Conservation (phyloP, 2,888 invertebrate genomes). For the Cacoxenus indagator region DNA sequence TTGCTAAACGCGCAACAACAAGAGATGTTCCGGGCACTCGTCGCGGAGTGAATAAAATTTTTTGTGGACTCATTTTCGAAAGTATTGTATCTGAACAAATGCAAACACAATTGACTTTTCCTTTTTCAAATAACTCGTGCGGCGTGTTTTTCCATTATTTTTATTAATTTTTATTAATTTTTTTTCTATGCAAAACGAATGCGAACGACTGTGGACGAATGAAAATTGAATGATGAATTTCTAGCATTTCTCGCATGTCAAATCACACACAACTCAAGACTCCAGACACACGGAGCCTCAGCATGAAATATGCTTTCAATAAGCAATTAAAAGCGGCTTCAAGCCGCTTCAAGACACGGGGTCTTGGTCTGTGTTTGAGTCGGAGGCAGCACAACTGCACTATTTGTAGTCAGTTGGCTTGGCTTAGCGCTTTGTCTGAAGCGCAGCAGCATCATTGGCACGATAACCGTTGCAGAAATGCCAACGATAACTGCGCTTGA, state of each 20-base stretch:
- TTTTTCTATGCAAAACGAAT: conserved; percentile 14
- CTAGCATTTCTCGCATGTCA: not conserved
- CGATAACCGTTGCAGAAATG: conserved; percentile 16
- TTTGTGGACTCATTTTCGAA: not conserved
- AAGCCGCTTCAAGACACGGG: not conserved
- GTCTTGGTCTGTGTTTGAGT: not conserved
- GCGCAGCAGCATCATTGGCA: not conserved
- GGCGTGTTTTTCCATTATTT: not conserved
- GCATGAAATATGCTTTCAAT: not conserved
- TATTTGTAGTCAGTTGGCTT: conserved; percentile 7
- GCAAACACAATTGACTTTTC: conserved; percentile 57
- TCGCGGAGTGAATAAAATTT: too few relatives aligned
- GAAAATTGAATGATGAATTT: conserved; percentile 16
- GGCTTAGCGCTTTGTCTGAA: not conserved
- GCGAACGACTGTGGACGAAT: too few relatives aligned
- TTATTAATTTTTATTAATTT: too few relatives aligned
- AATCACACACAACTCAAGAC: not conserved
- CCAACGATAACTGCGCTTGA: conserved; percentile 17
- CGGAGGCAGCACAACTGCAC: not conserved
- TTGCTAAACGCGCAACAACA: conserved; percentile 7
- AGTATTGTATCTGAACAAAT: conserved; percentile 9
- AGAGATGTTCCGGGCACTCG: conserved; percentile 4
- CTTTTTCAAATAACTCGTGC: conserved; percentile 38
- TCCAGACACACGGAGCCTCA: not conserved
- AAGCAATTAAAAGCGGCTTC: conserved; percentile 1